Percentiles rank a stretch among this genome's conserved stretches.
Evolutionary conservation across 2,797 vertebrate genomes (phyloP).

Genomic region (Mormyrus proboscirostris): DNA sequence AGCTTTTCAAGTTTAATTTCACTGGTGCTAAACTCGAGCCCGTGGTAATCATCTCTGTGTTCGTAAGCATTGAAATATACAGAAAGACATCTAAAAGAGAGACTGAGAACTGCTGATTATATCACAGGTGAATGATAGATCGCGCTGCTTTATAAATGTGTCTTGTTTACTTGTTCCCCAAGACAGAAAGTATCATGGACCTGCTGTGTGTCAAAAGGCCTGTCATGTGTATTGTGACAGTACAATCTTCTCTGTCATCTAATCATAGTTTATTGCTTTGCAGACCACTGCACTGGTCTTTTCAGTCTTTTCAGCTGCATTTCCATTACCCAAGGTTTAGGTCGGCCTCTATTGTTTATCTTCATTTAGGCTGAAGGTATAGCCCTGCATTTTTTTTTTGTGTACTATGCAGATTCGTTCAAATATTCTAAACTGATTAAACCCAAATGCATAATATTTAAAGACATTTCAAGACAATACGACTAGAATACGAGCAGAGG

Average conservation of each 20-base stretch:
- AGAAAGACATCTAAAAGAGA: background rate
- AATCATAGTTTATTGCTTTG: background rate
- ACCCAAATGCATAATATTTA: background rate
- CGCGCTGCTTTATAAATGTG: background rate
- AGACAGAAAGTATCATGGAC: background rate
- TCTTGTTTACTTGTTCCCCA: background rate
- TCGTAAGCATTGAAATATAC: background rate
- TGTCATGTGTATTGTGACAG: background rate
- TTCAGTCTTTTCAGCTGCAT: background rate
- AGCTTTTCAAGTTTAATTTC: background rate
- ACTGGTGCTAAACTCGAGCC: background rate
- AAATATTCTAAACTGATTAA: background rate
- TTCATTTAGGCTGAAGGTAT: background rate
- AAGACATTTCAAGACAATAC: background rate
- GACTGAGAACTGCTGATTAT: background rate
- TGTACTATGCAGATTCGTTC: background rate
- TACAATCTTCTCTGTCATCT: background rate
- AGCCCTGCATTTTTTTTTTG: background rate
- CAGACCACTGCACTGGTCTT: background rate
- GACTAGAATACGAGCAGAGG: background rate
- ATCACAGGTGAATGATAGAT: background rate
- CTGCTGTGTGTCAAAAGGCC: background rate
- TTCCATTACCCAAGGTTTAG: background rate
- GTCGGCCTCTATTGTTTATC: background rate
- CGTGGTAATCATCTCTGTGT: background rate